Evolutionary conservation across 1,140 invertebrate species (phyloP).

Genomic region (Drosophila subobscura): DNA sequence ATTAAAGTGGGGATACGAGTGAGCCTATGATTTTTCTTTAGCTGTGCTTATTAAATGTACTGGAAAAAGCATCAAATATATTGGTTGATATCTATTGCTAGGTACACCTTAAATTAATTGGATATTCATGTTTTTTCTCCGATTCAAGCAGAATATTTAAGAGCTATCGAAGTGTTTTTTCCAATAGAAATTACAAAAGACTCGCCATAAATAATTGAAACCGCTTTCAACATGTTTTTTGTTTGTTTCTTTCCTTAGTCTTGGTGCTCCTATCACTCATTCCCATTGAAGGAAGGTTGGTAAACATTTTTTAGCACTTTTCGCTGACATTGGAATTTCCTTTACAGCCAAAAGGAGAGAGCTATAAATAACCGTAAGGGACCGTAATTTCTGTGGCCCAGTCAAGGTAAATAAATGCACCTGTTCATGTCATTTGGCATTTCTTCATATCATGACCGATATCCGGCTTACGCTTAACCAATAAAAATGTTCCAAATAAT

Average conservation of each 20-base stretch:
- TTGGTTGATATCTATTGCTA: no score
- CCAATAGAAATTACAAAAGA: neutral
- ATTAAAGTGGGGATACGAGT: no score
- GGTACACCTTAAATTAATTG: no score
- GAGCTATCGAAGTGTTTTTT: neutral
- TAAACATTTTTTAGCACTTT: slow-evolving; percentile 47
- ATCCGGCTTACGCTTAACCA: slow-evolving; percentile 51
- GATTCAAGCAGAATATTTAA: neutral
- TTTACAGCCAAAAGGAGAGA: neutral
- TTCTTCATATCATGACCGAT: slow-evolving; percentile 51
- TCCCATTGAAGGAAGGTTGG: slow-evolving; percentile 27
- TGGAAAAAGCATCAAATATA: no score
- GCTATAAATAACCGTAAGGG: slow-evolving; percentile 34
- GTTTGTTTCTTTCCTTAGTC: no score
- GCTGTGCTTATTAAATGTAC: no score
- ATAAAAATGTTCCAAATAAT: slow-evolving; percentile 75
- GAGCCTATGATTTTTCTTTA: no score
- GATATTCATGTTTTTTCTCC: no score
- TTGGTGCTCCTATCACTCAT: slow-evolving; percentile 28
- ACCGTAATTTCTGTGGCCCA: slow-evolving; percentile 1
- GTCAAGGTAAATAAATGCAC: slow-evolving; percentile 43
- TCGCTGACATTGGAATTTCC: slow-evolving; percentile 41
- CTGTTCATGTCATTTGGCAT: slow-evolving; percentile 37
- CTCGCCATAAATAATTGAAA: slow-evolving; percentile 12
- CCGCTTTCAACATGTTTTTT: slow-evolving; percentile 13